Percentiles rank a stretch among this genome's conserved stretches.
phyloP scores from a whole-genome alignment of 2,113 vertebrate genomes.

The Mystacornis crossleyi region DNA sequence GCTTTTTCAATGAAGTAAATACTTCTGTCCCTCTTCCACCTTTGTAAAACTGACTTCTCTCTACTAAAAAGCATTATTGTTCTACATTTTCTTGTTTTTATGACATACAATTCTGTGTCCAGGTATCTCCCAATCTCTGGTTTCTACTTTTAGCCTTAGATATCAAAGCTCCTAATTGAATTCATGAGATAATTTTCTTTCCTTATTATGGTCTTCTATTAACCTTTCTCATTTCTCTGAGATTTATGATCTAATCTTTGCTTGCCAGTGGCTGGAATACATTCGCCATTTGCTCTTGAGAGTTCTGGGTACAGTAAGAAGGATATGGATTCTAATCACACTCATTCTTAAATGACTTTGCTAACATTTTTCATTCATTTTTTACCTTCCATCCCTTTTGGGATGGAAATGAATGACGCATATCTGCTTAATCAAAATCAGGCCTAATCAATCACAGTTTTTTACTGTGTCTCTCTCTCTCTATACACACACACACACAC shows the following conservation, averaged over 20 bases:
- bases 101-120: background rate
- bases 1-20: background rate
- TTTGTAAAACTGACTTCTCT: background rate
- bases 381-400: background rate
- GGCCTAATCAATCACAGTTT: background rate
- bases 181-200: background rate
- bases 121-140: background rate
- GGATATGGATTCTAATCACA: background rate
- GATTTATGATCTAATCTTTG: slow-evolving; percentile 27
- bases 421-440: background rate
- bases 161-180: background rate
- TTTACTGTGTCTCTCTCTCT: background rate
- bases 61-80: background rate
- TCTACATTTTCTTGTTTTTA: background rate
- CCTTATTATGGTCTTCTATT: slow-evolving; percentile 9
- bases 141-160: slow-evolving; percentile 39
- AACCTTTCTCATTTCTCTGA: slow-evolving; percentile 3
- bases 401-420: background rate
- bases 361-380: background rate
- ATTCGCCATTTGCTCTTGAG: slow-evolving; percentile 22
- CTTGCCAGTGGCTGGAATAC: slow-evolving; percentile 13
- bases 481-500: background rate
- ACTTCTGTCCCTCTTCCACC: background rate
- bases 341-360: slow-evolving; percentile 9
- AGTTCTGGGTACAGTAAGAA: background rate